Base-by-base conservation (phyloP, 2,113 vertebrate species). In the Apistogramma diplotaenia region DNA sequence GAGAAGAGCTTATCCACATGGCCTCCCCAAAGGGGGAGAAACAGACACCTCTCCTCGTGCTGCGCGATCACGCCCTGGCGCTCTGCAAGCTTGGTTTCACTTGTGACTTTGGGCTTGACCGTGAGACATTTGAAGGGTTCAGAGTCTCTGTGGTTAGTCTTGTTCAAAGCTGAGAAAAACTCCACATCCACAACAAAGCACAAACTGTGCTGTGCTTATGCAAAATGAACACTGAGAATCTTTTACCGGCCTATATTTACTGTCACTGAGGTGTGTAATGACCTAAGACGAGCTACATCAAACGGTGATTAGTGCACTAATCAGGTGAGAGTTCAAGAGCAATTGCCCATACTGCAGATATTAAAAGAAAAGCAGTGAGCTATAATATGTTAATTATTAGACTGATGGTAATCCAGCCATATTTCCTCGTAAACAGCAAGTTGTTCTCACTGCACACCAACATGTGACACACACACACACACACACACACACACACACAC, bases 81-180 rank as follows among this genome's bases (percentile, higher is more conserved):
- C n/a, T 65, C n/a, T 71, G 60, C 73, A 58, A 29, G 21, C 51
- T 56, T 54, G 49, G 53, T 83, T 85, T 78, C 37, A 58, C 25
- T 77, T 56, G 53, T 62, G 65, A 83, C 62, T 84, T 70, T 62
- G 46, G 54, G 46, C 18, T 81, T 58, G 58, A 77, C 70, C 6
- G n/a, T 65, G 59, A 65, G 71, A 84, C 46, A 4, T 33, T 65
- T 70, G 18, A 51, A 43, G 40, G 65, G 65, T 51, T 70, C 43
- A 51, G 56, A 25, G 78, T 53, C 27, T 82, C 18, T 13, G 55
- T 43, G 65, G 49, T 87, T 80, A 4, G 37, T 62, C 59, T 13
- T 49, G 71, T 51, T 82, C 18, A 77, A 58, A 78, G 73, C 71
- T 55, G n/a, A 13, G 19, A 55, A 1, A 65, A 33, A 37, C 60